Evolutionary conservation across 1,140 invertebrate species (phyloP), one percentile per base, ranked within the genome.

Genomic region (Drosophila dunni): DNA sequence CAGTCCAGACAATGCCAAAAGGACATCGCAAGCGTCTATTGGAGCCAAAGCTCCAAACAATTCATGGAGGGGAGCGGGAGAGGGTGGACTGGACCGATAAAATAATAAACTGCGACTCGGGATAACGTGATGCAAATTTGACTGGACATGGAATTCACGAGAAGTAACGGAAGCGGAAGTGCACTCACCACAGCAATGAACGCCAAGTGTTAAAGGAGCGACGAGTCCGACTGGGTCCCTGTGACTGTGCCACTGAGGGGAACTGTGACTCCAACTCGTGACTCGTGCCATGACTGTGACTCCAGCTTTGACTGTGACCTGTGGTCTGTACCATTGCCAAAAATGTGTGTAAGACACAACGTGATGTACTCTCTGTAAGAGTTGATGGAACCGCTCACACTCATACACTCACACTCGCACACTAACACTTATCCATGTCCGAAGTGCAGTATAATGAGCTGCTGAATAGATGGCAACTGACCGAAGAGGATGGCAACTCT

Each of bases 361-460:
- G 9, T 56, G n/a, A 17, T 4, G 33, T 36, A n/a, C 60, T 11
- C 17, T 57, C 17, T 17, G n/a, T 13, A 61, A 51, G 58, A 64
- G 64, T 57, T 81, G 79, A 77, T 51, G 62, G 34, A 58, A n/a
- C 61, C 50, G 11, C 10, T 13, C n/a, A 10, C 44, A 57, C 17
- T 20, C 15, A 44, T 36, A 42, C 11, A 40, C 29, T 51, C 4
- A 36, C 7, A 56, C 53, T 36, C 74, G 17, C 54, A 44, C 45
- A 56, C 17, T 20, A 20, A 20, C 17, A 20, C 17, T 20, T 20
- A 20, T 20, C 1, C 17, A 20, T 20, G 17, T 66, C 57, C 51
- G 62, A 34, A 83, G 81, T 83, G 61, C 45, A 69, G 64, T 77
- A 74, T 85, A 85, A 85, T 83, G 81, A 80, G 81, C 73, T 68